Conservation (phyloP, 2,797 vertebrate species). For the Acanthornis magna region DNA sequence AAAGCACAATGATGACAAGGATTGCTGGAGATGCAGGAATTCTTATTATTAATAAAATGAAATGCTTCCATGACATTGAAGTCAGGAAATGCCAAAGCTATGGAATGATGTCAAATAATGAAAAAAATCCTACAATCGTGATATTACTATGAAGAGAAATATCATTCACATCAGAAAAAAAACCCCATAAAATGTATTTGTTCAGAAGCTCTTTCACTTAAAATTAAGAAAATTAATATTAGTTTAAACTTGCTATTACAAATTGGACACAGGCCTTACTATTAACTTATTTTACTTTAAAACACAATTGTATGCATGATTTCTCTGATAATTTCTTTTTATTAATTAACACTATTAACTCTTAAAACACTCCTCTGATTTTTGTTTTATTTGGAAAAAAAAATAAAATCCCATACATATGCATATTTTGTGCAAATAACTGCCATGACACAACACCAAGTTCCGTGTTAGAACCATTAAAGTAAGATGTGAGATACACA, state of each 20-base stretch:
- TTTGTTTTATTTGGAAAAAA: neutral
- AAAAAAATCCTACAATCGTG: neutral
- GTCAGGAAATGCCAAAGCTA: neutral
- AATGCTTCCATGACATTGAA: neutral
- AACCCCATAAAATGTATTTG: neutral
- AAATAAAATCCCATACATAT: neutral
- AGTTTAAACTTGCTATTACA: neutral
- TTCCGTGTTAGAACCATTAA: neutral
- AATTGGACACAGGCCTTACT: neutral
- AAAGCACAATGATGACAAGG: neutral
- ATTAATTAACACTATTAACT: neutral
- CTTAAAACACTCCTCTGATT: neutral
- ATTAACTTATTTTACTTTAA: neutral
- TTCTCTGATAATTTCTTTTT: neutral
- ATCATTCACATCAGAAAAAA: neutral
- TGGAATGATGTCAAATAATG: neutral
- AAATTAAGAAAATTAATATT: neutral
- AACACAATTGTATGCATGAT: neutral
- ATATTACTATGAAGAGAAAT: neutral
- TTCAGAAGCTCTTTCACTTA: neutral
- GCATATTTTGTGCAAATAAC: fast-evolving
- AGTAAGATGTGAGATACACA: neutral
- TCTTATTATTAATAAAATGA: neutral
- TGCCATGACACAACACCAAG: neutral
- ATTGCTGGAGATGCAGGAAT: neutral